phyloP scores from a whole-genome alignment of 2,113 vertebrate species.

The Microcebus ravelobensis region DNA sequence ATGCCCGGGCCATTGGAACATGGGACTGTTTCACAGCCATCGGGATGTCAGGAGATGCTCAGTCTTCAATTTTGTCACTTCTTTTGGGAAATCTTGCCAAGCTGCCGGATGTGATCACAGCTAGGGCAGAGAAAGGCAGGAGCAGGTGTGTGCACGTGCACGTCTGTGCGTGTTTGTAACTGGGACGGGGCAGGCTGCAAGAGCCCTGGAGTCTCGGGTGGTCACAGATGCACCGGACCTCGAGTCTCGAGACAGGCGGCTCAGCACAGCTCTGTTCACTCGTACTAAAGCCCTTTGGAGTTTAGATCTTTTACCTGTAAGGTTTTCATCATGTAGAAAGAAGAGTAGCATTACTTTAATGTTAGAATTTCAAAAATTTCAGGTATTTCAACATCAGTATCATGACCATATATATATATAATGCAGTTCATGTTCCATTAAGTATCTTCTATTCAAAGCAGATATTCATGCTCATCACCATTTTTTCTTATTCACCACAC shows the following conservation, averaged over 20 bases:
- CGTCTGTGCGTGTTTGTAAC: not conserved
- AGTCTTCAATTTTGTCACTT: not conserved
- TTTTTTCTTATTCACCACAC: not conserved
- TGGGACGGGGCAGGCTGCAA: not conserved
- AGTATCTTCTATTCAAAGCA: not conserved
- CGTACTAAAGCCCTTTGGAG: not conserved
- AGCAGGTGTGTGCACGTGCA: not conserved
- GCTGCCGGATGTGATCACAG: not conserved
- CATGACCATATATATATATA: not conserved
- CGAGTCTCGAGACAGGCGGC: not conserved
- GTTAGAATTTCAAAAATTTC: slow-evolving; percentile 2
- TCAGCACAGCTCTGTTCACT: not conserved
- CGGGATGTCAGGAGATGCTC: not conserved
- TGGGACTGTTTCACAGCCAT: not conserved
- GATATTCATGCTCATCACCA: not conserved
- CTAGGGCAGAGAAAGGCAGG: not conserved
- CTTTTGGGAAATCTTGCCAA: not conserved
- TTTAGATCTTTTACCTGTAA: not conserved
- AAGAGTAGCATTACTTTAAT: not conserved
- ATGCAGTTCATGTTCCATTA: not conserved
- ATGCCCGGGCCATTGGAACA: not conserved
- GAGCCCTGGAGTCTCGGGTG: not conserved
- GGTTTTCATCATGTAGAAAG: not conserved
- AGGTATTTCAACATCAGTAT: not conserved
- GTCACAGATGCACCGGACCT: not conserved